phyloP scores from a whole-genome alignment of 2,113 vertebrate genomes.

The Anolis carolinensis region DNA sequence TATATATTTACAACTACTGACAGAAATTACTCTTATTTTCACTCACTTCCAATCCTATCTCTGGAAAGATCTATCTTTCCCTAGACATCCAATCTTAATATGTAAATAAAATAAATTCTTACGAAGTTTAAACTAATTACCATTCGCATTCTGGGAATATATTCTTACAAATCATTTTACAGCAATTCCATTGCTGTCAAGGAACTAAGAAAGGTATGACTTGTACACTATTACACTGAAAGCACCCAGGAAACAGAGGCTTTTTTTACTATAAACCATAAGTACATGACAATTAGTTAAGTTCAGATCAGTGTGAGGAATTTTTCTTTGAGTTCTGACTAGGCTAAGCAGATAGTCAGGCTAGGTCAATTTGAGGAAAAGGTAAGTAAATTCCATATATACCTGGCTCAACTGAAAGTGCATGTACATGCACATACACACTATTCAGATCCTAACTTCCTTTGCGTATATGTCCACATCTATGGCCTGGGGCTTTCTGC shows the following conservation, averaged over 20 bases:
- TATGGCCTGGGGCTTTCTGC: background rate
- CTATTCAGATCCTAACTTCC: background rate
- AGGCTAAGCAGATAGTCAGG: background rate
- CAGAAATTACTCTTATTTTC: background rate
- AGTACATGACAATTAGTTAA: background rate
- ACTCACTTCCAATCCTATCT: background rate
- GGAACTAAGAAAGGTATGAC: background rate
- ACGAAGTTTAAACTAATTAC: background rate
- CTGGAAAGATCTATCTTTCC: background rate
- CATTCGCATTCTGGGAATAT: background rate
- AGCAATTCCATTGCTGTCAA: background rate
- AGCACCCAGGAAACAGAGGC: background rate
- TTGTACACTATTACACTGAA: background rate
- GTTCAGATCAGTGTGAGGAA: background rate
- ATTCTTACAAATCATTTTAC: background rate
- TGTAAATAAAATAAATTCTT: constrained; percentile 5
- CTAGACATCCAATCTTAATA: background rate
- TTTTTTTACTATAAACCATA: background rate
- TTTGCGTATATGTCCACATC: background rate
- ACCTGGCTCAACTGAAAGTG: background rate
- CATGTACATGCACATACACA: too few species aligned
- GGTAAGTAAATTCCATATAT: background rate
- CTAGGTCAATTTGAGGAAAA: background rate
- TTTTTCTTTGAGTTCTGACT: background rate
- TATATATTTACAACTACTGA: background rate